Conservation (phyloP, 2,888 invertebrate species). For the Eupelmus urozonus region DNA sequence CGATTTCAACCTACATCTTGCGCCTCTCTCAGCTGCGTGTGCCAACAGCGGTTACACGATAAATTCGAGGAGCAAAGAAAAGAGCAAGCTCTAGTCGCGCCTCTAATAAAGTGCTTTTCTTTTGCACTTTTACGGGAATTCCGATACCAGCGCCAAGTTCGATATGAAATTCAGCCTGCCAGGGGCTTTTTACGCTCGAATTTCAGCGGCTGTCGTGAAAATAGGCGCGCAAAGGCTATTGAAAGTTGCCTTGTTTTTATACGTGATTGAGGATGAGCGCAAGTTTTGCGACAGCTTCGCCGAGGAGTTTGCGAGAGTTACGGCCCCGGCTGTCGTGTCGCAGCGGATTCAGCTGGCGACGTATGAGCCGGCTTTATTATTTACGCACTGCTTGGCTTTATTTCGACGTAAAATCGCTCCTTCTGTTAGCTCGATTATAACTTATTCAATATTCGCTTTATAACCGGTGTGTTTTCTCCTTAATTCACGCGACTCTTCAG, state of each 20-base stretch:
- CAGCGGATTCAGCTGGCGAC: too few species aligned
- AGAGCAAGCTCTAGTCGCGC: neutral
- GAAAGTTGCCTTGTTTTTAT: neutral
- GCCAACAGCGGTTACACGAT: conserved; percentile 36
- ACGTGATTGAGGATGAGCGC: too few species aligned
- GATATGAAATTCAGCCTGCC: conserved; percentile 20
- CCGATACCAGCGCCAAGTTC: conserved; percentile 10
- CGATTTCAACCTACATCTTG: conserved; percentile 51
- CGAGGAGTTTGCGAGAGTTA: too few species aligned
- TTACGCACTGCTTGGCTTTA: too few species aligned
- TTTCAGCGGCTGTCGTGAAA: neutral
- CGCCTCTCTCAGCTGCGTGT: conserved; percentile 17
- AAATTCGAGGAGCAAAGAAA: conserved; percentile 38
- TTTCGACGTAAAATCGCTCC: too few species aligned
- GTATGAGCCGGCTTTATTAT: too few species aligned
- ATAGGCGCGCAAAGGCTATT: neutral
- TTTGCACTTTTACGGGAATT: conserved; percentile 31
- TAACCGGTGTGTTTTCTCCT: too few species aligned
- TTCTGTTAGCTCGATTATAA: too few species aligned
- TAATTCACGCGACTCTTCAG: too few species aligned
- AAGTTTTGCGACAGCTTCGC: too few species aligned
- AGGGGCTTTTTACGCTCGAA: neutral
- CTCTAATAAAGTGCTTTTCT: conserved; percentile 44
- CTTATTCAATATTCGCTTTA: too few species aligned
- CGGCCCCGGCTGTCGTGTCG: too few species aligned